phyloP scores from a whole-genome alignment of 1,140 invertebrate genomes.

The Drosophila kanapiae region DNA sequence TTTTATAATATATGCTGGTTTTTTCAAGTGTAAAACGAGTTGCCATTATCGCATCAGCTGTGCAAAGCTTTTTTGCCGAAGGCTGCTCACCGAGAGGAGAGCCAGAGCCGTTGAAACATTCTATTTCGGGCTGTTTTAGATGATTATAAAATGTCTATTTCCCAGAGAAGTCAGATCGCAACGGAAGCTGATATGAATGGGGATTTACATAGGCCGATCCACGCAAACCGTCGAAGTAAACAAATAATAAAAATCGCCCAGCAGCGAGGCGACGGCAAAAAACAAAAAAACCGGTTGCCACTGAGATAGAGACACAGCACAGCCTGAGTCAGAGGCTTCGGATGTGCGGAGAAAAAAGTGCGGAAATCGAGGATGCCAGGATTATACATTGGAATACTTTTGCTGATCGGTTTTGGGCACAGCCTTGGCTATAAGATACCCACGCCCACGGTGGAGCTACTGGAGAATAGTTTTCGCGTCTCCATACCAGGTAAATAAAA shows the following conservation, averaged over 20 bases:
- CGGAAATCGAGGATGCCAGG: slow-evolving; percentile 16
- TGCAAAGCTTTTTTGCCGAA: slow-evolving; percentile 1
- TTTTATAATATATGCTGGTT: neutral
- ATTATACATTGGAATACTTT: slow-evolving; percentile 21
- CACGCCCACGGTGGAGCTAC: slow-evolving; percentile 49
- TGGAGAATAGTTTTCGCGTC: slow-evolving; percentile 63
- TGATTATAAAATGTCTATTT: slow-evolving; percentile 16
- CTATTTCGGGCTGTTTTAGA: neutral
- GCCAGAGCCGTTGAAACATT: neutral
- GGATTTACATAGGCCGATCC: slow-evolving; percentile 11
- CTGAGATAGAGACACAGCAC: slow-evolving; percentile 21
- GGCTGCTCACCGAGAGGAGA: neutral
- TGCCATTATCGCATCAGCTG: slow-evolving; percentile 37
- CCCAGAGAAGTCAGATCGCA: slow-evolving; percentile 14
- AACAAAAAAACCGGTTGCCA: slow-evolving; percentile 13
- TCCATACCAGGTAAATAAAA: slow-evolving; percentile 69
- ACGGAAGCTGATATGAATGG: slow-evolving; percentile 20
- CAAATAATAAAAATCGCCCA: slow-evolving; percentile 29
- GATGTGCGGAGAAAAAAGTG: slow-evolving; percentile 5
- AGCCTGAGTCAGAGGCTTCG: slow-evolving; percentile 43
- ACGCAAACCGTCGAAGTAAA: slow-evolving; percentile 26
- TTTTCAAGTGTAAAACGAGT: slow-evolving; percentile 16
- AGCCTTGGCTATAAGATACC: slow-evolving; percentile 57
- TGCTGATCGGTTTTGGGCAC: slow-evolving; percentile 1
- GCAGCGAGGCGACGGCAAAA: neutral